Base-by-base conservation (phyloP, 1,140 invertebrate species). In the Leptopilina clavipes region DNA sequence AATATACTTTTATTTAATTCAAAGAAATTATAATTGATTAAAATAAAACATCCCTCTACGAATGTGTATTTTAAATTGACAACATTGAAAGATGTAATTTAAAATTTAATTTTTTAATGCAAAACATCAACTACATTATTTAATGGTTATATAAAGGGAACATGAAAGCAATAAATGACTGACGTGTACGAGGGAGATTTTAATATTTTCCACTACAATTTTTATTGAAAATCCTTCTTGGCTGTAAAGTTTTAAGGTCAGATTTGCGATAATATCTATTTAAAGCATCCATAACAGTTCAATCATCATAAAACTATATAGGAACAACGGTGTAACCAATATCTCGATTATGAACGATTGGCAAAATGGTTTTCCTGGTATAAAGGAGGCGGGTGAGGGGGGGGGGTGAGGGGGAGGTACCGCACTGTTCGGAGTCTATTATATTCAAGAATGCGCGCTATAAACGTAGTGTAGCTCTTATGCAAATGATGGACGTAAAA, bases 401-500 rank as follows among this genome's bases (percentile, higher is more conserved):
- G n/a, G n/a, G n/a, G n/a, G n/a, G n/a, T n/a, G n/a, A 31, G 25
- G 25, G 5, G 25, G 25, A 1, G 25, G 25, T 1, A 2, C 1
- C 5, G 25, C 25, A 5, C 25, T 31, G 56, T 25, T 14, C 1
- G 56, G 18, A 12, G 22, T 65, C 22, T 65, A 31, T 65, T 31
- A 65, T n/a, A 65, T 25, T n/a, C 22, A 31, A 40, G 6, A 59
- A 74, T 25, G 40, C 25, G 72, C 18, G 18, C 73, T n/a, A 56
- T 56, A 25, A 56, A 72, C 19, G 59, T 72, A 18, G 14, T 8
- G 37, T 59, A 22, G 14, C 70, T 76, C 70, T 76, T 72, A 76
- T 76, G 52, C 75, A 76, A 76, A 76, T 44, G 18, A 72, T 56
- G 48, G 45, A 45, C 9, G 14, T 37, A 73, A 73, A n/a, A 54